Conservation (phyloP, 2,113 vertebrate species). For the Ptilonorhynchus violaceus region DNA sequence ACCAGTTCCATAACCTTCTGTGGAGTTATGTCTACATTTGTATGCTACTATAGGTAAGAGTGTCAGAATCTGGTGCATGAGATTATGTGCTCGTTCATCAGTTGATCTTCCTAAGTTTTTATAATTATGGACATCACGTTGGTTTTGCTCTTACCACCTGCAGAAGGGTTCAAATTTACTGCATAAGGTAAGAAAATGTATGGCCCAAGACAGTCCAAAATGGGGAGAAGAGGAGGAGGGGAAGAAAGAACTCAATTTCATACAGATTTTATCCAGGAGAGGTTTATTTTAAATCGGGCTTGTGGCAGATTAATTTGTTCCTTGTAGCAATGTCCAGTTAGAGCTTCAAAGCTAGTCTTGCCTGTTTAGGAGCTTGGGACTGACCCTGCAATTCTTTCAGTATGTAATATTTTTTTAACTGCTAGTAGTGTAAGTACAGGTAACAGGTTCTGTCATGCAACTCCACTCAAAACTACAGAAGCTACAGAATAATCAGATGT, state of each 20-base stretch:
- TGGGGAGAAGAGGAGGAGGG: background rate
- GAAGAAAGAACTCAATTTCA: background rate
- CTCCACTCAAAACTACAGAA: background rate
- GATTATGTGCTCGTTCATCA: background rate
- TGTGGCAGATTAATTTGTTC: background rate
- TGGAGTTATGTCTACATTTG: background rate
- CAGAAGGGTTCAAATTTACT: background rate
- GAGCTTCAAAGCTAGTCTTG: background rate
- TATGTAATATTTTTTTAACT: background rate
- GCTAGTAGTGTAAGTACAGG: background rate
- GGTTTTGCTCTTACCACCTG: background rate
- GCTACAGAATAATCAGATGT: background rate
- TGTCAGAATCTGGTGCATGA: accelerated
- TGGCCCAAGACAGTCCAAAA: background rate
- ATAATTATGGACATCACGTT: background rate
- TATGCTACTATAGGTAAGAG: background rate
- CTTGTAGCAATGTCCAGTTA: background rate
- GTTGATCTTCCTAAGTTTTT: background rate
- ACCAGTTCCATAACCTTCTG: background rate
- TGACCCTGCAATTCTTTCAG: background rate
- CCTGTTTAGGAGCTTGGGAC: background rate
- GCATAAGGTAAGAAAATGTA: background rate
- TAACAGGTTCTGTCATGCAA: background rate
- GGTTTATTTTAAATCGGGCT: background rate
- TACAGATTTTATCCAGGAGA: background rate